Percentiles rank a stretch among this genome's conserved stretches.
Conservation (phyloP, 2,888 invertebrate genomes). For the Pseudolycoriella hygida region DNA sequence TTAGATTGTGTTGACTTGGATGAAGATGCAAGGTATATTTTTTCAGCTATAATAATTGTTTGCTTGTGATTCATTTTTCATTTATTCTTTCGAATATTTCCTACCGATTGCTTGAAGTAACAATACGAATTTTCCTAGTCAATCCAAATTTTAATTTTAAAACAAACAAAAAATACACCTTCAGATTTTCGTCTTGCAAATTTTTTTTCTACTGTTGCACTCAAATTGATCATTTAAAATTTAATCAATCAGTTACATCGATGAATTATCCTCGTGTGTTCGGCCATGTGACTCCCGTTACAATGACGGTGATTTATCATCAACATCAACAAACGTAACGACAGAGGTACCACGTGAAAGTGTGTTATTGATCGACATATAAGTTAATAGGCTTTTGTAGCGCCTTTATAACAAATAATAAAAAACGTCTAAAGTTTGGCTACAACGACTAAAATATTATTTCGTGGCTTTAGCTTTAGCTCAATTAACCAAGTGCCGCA, state of each 20-base stretch:
- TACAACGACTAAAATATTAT: too few species aligned
- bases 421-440: too few species aligned
- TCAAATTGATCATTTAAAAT: background rate
- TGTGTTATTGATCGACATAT: too few species aligned
- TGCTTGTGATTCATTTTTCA: background rate
- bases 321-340: slow-evolving; percentile 34
- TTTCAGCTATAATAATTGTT: background rate
- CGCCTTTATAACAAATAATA: too few species aligned
- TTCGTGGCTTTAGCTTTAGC: too few species aligned
- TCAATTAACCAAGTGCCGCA: too few species aligned
- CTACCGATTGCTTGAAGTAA: too few species aligned
- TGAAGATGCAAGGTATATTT: slow-evolving; percentile 32
- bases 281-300: slow-evolving; percentile 42
- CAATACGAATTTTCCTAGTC: background rate
- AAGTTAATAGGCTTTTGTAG: too few species aligned
- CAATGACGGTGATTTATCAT: slow-evolving; percentile 48
- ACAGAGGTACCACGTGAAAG: slow-evolving; percentile 32
- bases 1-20: slow-evolving; percentile 16
- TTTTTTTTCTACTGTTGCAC: too few species aligned
- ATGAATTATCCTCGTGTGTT: slow-evolving; percentile 54
- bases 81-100: background rate
- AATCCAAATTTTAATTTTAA: background rate
- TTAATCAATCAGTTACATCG: slow-evolving; percentile 37
- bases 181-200: background rate
- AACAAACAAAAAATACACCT: background rate